Evolutionary conservation across 2,888 invertebrate genomes (phyloP).

Genomic region (Tinea semifulvella): DNA sequence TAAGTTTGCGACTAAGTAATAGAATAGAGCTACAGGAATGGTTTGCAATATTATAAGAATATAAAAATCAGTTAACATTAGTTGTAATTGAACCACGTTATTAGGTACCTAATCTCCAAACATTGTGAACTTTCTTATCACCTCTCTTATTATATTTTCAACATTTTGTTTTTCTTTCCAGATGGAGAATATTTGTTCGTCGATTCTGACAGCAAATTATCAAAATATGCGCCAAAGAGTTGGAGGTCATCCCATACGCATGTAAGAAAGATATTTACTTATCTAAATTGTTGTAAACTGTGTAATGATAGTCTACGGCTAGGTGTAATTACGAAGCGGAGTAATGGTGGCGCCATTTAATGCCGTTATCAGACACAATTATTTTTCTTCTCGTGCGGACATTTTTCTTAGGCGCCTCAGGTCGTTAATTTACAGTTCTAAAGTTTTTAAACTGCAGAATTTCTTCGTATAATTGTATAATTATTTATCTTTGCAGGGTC

Average conservation of each 20-base stretch:
- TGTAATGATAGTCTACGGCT: not conserved
- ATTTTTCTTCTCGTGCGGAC: constrained; percentile 2
- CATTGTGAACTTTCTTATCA: no score
- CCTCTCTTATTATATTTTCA: no score
- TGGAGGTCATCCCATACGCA: constrained; percentile 95
- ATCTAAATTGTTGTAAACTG: not conserved
- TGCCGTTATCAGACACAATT: constrained; percentile 7
- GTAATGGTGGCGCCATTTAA: constrained; percentile 3
- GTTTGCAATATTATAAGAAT: no score
- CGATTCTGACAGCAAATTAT: constrained; percentile 93
- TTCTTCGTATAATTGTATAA: not conserved
- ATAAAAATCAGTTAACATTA: no score
- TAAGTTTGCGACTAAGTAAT: no score
- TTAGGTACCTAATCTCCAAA: no score
- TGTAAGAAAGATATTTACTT: constrained; percentile 65
- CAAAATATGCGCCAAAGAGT: constrained; percentile 95
- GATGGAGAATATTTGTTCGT: constrained; percentile 97
- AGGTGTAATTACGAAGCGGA: constrained; percentile 1
- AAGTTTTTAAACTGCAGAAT: no score
- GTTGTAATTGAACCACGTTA: no score
- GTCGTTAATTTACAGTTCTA: constrained; percentile 8
- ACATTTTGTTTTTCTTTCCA: constrained; percentile 58
- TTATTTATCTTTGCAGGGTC: constrained; percentile 69
- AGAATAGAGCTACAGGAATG: no score
- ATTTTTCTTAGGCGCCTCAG: not conserved